Evolutionary conservation across 2,797 vertebrate species (phyloP).

Genomic region (Acanthornis magna): DNA sequence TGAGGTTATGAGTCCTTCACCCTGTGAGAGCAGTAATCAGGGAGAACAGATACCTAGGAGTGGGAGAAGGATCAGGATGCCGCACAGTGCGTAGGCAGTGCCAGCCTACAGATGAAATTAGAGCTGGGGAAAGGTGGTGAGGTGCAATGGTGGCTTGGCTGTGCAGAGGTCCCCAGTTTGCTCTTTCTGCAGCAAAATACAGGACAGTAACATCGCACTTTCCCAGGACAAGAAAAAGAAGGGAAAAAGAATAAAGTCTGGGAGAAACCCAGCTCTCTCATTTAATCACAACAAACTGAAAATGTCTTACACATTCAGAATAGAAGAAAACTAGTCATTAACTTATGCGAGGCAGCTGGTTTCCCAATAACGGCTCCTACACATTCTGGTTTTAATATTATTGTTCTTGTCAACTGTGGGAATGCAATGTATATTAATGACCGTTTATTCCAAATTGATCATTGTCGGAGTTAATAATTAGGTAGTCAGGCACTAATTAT

Average conservation of each 20-base stretch:
- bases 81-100: fast-evolving
- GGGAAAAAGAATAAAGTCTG: background rate
- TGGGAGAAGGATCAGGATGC: background rate
- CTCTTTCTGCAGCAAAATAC: background rate
- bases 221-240: background rate
- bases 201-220: background rate
- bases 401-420: slow-evolving; percentile 44
- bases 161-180: background rate
- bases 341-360: slow-evolving; percentile 44
- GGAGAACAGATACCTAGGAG: background rate
- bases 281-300: slow-evolving; percentile 30
- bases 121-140: background rate
- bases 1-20: background rate
- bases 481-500: slow-evolving; percentile 60
- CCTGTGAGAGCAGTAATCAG: background rate
- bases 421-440: slow-evolving; percentile 52
- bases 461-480: slow-evolving; percentile 50
- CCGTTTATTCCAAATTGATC: slow-evolving; percentile 57
- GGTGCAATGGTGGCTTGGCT: background rate
- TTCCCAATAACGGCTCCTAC: slow-evolving; percentile 37
- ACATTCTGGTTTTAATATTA: slow-evolving; percentile 61
- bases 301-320: background rate
- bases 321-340: slow-evolving; percentile 60
- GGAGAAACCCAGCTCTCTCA: background rate
- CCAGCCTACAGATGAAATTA: background rate